Evolutionary conservation across 2,113 vertebrate species (phyloP).

Genomic region (Limnothrissa miodon): DNA sequence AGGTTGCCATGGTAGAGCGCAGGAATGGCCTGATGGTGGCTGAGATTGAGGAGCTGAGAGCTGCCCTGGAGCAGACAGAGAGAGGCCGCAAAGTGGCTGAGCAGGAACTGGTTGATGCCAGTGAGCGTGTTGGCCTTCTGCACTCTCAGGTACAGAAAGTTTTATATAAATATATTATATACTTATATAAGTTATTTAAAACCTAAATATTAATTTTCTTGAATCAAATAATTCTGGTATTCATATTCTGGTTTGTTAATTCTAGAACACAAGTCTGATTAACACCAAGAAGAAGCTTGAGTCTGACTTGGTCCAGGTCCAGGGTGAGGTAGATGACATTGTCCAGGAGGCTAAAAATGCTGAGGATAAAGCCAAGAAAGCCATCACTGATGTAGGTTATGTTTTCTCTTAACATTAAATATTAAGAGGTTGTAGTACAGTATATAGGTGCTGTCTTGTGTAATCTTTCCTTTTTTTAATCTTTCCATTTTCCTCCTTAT

Average conservation of each 20-base stretch:
- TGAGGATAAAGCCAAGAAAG: neutral
- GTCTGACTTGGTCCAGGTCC: neutral
- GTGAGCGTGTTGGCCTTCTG: slow-evolving; percentile 84
- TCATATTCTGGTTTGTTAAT: neutral
- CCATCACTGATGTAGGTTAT: neutral
- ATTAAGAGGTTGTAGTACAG: neutral
- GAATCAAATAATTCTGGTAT: too few species aligned
- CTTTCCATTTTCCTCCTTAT: neutral
- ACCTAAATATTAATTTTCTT: neutral
- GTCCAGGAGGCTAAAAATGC: neutral
- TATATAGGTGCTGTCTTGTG: too few species aligned
- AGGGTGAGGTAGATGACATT: neutral
- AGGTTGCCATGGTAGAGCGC: slow-evolving; percentile 75
- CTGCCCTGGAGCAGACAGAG: slow-evolving; percentile 81
- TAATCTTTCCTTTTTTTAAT: too few species aligned
- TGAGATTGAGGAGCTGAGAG: slow-evolving; percentile 78
- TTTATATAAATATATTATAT: neutral
- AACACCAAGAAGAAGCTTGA: neutral
- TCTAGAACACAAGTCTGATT: neutral
- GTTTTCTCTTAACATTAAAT: neutral
- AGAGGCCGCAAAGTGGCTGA: slow-evolving; percentile 82
- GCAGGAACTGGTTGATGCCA: slow-evolving; percentile 86
- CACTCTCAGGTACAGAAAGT: slow-evolving; percentile 78
- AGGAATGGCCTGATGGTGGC: slow-evolving; percentile 59
- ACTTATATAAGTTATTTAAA: neutral